phyloP scores from a whole-genome alignment of 2,113 vertebrate species.

The Cephalopholis sonnerati region DNA sequence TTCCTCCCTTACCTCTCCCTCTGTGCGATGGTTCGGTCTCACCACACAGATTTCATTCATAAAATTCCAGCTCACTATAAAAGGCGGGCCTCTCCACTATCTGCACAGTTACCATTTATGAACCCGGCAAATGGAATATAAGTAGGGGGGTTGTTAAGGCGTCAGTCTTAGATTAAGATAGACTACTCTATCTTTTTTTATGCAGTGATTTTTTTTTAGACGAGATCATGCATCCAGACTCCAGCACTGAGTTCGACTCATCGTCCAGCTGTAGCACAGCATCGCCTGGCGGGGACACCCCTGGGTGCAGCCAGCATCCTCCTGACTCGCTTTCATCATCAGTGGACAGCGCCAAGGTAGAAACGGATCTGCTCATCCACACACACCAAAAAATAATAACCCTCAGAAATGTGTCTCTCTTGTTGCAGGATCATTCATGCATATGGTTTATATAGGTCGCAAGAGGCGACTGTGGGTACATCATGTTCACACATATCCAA shows the following conservation, averaged over 20 bases:
- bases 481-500: constrained; percentile 26
- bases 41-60: constrained; percentile 89
- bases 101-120: constrained; percentile 75
- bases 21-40: constrained; percentile 82
- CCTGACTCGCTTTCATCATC: constrained; percentile 89
- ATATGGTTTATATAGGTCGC: background rate
- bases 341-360: constrained; percentile 88
- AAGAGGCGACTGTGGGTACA: background rate
- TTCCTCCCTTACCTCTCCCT: constrained; percentile 40
- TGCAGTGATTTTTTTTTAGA: constrained; percentile 42
- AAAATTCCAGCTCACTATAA: constrained; percentile 88
- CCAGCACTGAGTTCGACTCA: constrained; percentile 88
- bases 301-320: constrained; percentile 89
- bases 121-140: constrained; percentile 73
- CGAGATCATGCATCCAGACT: constrained; percentile 89
- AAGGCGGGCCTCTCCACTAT: constrained; percentile 82
- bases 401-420: background rate
- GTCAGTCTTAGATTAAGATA: constrained; percentile 10
- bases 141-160: constrained; percentile 13
- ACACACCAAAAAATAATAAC: background rate
- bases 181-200: constrained; percentile 21
- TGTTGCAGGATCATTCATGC: background rate
- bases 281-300: constrained; percentile 91
- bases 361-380: constrained; percentile 42
- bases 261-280: constrained; percentile 93